Evolutionary conservation across 2,113 vertebrate genomes (phyloP), one percentile per base, ranked within the genome.

Genomic region (Podocnemis expansa): DNA sequence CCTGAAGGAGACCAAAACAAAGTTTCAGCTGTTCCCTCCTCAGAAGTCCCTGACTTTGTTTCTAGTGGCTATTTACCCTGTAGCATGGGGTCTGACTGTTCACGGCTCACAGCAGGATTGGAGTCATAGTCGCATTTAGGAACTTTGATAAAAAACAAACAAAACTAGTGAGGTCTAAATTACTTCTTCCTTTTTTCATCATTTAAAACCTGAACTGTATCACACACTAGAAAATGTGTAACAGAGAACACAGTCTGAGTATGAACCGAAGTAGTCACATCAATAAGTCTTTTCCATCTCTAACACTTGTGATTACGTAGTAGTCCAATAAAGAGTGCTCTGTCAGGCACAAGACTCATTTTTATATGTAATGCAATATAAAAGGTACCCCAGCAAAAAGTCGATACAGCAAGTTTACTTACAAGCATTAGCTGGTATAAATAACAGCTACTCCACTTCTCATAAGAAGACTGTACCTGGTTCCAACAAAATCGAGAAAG

Each of bases 111-210:
- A 67, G 54, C 86, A 41, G 12, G 7, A 63, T 5, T 6, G 5
- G 21, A 54, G 10, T 25, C 49, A 7, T 21, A 52, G 52, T 83
- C 43, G 41, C 25, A 76, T 76, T 43, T 45, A 76, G 41, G 73
- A 27, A 45, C 25, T 60, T 12, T 85, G 16, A 70, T 82, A 93
- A 60, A 93, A 95, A 92, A 49, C 84, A 89, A 76, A 54, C 78
- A 22, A 41, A 47, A 55, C 54, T n/a, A 51, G 79, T 90, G 93
- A 87, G 89, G 47, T 96, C 85, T 93, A 70, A n/a, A 41, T 86
- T 63, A 70, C 89, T 75, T 82, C 70, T 79, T 79, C 93, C n/a
- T 70, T 87, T 16, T 79, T 31, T 38, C 38, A 79, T 4, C 70
- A 56, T 82, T 54, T 88, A 84, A 93, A 67, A 93, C 82, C 58